A percentile compares a stretch with the other conserved stretches of the same genome.
Evolutionary conservation across 2,888 invertebrate genomes (phyloP).

Genomic region (Entomobrya multifasciata): DNA sequence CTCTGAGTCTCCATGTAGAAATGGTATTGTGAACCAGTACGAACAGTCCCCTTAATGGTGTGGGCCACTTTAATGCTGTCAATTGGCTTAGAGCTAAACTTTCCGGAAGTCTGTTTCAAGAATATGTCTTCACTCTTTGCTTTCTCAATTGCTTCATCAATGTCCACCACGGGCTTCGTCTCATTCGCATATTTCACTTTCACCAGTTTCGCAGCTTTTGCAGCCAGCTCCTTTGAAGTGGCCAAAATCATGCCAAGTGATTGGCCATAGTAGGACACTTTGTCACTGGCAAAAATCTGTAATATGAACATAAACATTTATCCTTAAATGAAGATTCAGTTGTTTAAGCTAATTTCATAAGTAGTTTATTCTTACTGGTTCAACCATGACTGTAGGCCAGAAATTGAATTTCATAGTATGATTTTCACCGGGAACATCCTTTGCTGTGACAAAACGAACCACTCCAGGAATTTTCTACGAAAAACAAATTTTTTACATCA

Average conservation of each 20-base stretch:
- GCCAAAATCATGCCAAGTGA: slow-evolving; percentile 81
- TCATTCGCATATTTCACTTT: slow-evolving; percentile 81
- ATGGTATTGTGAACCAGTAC: slow-evolving; percentile 86
- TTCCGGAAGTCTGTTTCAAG: slow-evolving; percentile 59
- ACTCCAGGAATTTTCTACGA: slow-evolving; percentile 81
- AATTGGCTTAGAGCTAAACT: slow-evolving; percentile 24
- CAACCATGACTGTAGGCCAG: slow-evolving; percentile 37
- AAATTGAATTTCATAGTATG: slow-evolving; percentile 80
- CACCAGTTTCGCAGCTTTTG: slow-evolving; percentile 80
- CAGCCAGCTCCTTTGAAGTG: slow-evolving; percentile 80
- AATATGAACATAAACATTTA: no score
- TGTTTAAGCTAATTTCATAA: no score
- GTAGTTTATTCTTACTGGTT: no score
- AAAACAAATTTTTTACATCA: not conserved
- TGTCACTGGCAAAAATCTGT: slow-evolving; percentile 81
- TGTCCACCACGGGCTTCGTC: slow-evolving; percentile 80
- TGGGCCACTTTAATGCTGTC: slow-evolving; percentile 38
- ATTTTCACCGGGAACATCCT: slow-evolving; percentile 81
- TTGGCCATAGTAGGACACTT: slow-evolving; percentile 81
- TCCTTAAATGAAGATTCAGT: no score
- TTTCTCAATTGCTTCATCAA: slow-evolving; percentile 80
- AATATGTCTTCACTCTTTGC: slow-evolving; percentile 70
- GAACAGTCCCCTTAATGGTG: slow-evolving; percentile 57
- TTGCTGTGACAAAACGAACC: slow-evolving; percentile 80
- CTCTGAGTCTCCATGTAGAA: slow-evolving; percentile 89